phyloP scores from a whole-genome alignment of 1,140 invertebrate species.

The Drosophila pseudoananassae region DNA sequence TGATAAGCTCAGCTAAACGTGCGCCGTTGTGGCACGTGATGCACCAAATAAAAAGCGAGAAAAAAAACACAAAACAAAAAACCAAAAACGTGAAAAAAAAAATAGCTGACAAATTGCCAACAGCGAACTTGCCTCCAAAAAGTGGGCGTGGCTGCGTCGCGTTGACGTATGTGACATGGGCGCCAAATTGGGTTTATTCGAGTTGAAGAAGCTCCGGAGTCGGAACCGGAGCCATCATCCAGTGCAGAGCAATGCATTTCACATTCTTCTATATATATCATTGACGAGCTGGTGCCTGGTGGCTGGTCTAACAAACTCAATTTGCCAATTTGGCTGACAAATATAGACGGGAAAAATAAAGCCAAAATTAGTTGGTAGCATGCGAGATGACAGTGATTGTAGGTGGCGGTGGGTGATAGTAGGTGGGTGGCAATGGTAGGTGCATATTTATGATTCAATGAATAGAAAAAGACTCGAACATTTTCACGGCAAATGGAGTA shows the following conservation, averaged over 20 bases:
- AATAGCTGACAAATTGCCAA: slow-evolving; percentile 73
- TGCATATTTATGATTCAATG: slow-evolving; percentile 4
- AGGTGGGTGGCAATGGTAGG: neutral
- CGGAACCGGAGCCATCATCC: slow-evolving; percentile 15
- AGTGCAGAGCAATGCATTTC: slow-evolving; percentile 17
- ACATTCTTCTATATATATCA: slow-evolving; percentile 5
- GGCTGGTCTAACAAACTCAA: slow-evolving; percentile 59
- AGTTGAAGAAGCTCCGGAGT: slow-evolving; percentile 21
- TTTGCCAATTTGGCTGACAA: slow-evolving; percentile 65
- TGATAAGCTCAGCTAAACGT: slow-evolving; percentile 83
- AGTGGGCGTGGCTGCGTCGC: slow-evolving; percentile 64
- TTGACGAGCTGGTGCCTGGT: slow-evolving; percentile 1
- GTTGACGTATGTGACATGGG: slow-evolving; percentile 81
- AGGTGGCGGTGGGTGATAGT: neutral
- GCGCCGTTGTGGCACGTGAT: slow-evolving; percentile 74
- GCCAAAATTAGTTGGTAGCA: slow-evolving; percentile 68
- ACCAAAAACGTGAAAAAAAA: slow-evolving; percentile 35
- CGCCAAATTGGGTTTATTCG: slow-evolving; percentile 75
- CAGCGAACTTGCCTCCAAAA: slow-evolving; percentile 42
- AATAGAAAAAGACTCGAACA: neutral
- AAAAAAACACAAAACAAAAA: slow-evolving; percentile 22
- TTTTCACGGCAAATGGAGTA: neutral
- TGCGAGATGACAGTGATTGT: slow-evolving; percentile 47
- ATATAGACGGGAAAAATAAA: slow-evolving; percentile 42
- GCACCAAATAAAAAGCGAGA: slow-evolving; percentile 53